Evolutionary conservation across 2,797 vertebrate genomes (phyloP).

Genomic region (Euthynnus affinis): DNA sequence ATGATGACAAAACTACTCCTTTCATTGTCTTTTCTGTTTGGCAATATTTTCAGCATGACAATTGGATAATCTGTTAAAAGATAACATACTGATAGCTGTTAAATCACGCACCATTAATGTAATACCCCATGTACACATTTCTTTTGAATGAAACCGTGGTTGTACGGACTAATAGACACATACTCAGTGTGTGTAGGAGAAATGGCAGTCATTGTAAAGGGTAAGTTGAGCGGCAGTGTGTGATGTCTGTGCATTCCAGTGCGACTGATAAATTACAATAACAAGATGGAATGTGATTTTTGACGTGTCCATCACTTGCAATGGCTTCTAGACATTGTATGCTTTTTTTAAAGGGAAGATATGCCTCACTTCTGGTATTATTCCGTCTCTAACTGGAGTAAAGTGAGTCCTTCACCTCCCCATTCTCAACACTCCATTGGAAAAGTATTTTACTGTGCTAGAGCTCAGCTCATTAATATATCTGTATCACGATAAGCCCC

Average conservation of each 20-base stretch:
- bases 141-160: too few species aligned
- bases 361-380: slow-evolving; percentile 9
- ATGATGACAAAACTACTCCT: not conserved
- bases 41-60: not conserved
- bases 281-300: not conserved
- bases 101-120: too few species aligned
- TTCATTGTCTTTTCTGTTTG: not conserved
- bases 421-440: slow-evolving; percentile 60
- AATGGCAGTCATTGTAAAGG: not conserved
- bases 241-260: not conserved
- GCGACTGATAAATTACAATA: slow-evolving; percentile 20
- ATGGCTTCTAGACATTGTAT: not conserved
- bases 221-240: not conserved
- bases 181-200: not conserved
- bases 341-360: slow-evolving; percentile 14
- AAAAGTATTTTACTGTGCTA: slow-evolving; percentile 45
- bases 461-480: slow-evolving; percentile 56
- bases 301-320: not conserved
- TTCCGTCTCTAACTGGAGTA: slow-evolving; percentile 8
- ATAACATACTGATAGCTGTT: not conserved
- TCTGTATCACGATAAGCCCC: slow-evolving; percentile 49
- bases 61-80: not conserved
- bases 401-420: slow-evolving; percentile 52
- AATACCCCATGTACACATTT: too few species aligned
- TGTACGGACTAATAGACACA: not conserved